These are phyloP conservation scores for Stegodyphus dumicola DNA, from an alignment of 1,140 invertebrate genomes.

Conservation along the genomic window DNA sequence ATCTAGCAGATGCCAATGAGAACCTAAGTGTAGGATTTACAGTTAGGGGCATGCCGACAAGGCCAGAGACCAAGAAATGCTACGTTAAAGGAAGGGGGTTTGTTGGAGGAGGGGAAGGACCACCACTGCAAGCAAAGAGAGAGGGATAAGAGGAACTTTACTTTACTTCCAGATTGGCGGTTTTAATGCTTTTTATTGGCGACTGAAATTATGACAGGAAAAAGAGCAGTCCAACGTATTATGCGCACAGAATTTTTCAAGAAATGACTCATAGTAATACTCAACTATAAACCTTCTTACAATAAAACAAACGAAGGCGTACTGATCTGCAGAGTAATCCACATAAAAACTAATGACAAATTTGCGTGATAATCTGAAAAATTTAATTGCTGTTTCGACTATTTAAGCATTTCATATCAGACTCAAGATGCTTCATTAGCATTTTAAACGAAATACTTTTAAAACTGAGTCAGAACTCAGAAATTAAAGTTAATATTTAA, in stretches of 20 bases:
- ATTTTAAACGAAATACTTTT: too few species aligned
- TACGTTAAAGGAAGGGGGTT: slow-evolving; percentile 7
- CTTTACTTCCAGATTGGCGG: slow-evolving; percentile 47
- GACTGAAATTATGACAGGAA: neutral
- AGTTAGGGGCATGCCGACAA: slow-evolving; percentile 57
- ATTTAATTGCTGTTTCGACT: too few species aligned
- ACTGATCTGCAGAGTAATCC: too few species aligned
- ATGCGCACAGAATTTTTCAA: neutral
- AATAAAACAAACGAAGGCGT: too few species aligned
- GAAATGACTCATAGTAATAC: neutral
- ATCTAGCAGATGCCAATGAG: slow-evolving; percentile 61
- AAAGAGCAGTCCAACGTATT: neutral
- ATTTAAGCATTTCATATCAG: too few species aligned
- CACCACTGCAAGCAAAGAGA: slow-evolving; percentile 10
- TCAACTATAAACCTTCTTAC: too few species aligned
- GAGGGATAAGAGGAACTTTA: slow-evolving; percentile 13
- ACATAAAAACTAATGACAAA: too few species aligned
- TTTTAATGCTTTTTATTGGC: slow-evolving; percentile 52
- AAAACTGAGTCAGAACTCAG: too few species aligned
- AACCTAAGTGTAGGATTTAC: slow-evolving; percentile 61
- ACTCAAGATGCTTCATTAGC: too few species aligned
- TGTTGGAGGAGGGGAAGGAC: neutral
- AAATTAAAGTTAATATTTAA: too few species aligned
- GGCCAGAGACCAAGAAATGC: slow-evolving; percentile 43
- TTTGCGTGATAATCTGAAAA: too few species aligned